Evolutionary conservation across 2,113 vertebrate species (phyloP).

Genomic region (Antigone vipio): DNA sequence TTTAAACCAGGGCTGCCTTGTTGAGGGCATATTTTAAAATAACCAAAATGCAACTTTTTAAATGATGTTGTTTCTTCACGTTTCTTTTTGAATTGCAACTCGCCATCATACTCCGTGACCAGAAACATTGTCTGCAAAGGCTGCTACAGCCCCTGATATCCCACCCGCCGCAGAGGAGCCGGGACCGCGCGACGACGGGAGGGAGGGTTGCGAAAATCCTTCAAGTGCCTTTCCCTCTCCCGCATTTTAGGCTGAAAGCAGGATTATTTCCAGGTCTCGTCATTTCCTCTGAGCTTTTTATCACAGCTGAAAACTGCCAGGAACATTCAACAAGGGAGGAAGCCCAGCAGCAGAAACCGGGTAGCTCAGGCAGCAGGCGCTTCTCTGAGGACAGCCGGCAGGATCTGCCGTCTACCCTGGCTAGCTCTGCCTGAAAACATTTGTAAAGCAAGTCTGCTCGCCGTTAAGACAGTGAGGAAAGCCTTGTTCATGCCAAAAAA

Average conservation of each 20-base stretch:
- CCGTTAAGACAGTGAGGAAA: not conserved
- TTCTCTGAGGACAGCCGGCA: not conserved
- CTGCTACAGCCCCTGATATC: not conserved
- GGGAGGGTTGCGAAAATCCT: not conserved
- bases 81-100: not conserved
- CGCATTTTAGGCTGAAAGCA: not conserved
- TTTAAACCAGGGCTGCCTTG: not conserved
- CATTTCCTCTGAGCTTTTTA: not conserved
- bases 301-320: not conserved
- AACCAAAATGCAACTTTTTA: not conserved
- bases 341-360: not conserved
- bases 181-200: rapidly evolving
- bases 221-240: not conserved
- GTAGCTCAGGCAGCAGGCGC: not conserved
- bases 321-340: not conserved
- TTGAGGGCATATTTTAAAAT: not conserved
- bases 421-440: not conserved
- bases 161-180: not conserved
- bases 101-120: rapidly evolving
- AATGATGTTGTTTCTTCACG: not conserved
- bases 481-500: not conserved
- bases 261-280: not conserved
- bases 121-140: not conserved
- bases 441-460: not conserved
- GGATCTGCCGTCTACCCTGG: not conserved